phyloP scores from a whole-genome alignment of 2,888 invertebrate genomes.

The Torymus texanus region DNA sequence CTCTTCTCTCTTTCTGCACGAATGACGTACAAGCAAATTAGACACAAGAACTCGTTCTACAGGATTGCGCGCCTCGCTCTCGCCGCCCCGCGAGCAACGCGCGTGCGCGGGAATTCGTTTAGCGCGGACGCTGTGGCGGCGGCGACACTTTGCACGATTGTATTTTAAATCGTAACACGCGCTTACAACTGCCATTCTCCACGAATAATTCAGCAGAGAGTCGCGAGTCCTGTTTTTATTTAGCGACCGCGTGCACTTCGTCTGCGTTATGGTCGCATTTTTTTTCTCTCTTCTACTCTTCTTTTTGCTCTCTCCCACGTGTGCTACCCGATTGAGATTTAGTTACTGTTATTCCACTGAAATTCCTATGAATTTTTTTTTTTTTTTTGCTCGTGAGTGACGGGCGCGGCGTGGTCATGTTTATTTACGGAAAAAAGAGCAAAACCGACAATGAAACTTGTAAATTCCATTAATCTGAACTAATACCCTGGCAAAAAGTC shows the following conservation, averaged over 20 bases:
- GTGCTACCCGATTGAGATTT: too few species aligned
- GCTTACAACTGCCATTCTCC: neutral
- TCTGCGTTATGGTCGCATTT: too few species aligned
- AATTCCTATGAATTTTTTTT: too few species aligned
- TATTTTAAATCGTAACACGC: conserved; percentile 31
- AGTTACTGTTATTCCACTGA: too few species aligned
- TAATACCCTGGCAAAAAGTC: conserved; percentile 28
- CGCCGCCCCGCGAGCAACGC: neutral
- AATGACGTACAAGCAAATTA: conserved; percentile 46
- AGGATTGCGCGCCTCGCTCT: conserved; percentile 18
- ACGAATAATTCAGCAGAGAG: conserved; percentile 3
- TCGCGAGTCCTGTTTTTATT: neutral
- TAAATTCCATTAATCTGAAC: conserved; percentile 47
- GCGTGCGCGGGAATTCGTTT: conserved; percentile 26
- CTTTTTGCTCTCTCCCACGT: too few species aligned
- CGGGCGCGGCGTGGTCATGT: neutral
- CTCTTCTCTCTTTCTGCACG: neutral
- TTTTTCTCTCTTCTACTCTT: too few species aligned
- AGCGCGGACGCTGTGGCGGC: neutral
- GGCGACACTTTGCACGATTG: conserved; percentile 25
- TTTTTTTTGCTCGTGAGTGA: too few species aligned
- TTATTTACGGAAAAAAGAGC: conserved; percentile 12
- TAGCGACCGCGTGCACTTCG: neutral
- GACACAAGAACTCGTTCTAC: conserved; percentile 42
- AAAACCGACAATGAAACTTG: conserved; percentile 35